Conservation (phyloP, 2,888 invertebrate genomes). For the Scaptomyza flava region DNA sequence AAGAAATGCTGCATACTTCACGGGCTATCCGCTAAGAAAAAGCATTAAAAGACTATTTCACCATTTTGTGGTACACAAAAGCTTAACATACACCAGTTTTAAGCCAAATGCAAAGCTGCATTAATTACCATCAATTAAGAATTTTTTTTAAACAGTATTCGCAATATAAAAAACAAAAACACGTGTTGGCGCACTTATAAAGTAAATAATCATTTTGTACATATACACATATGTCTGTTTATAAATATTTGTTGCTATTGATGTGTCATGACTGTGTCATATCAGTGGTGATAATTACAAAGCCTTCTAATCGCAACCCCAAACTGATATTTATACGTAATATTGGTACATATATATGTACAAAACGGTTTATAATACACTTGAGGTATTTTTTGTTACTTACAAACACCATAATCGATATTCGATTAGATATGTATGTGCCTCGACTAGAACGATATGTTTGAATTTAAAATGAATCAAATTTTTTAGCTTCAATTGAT, state of each 20-base stretch:
- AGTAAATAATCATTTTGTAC: slow-evolving; percentile 11
- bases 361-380: slow-evolving; percentile 1
- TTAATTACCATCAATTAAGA: slow-evolving; percentile 20
- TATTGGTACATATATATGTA: slow-evolving; percentile 1
- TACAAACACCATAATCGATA: slow-evolving; percentile 18
- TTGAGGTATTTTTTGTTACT: background rate
- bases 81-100: background rate
- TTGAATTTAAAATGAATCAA: slow-evolving; percentile 13
- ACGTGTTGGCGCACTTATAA: slow-evolving; percentile 50
- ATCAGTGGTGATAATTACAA: slow-evolving; percentile 59
- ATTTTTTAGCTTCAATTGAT: slow-evolving; percentile 36
- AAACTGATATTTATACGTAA: slow-evolving; percentile 44
- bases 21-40: background rate
- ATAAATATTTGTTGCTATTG: background rate
- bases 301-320: slow-evolving; percentile 7
- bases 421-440: background rate
- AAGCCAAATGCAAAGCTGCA: background rate
- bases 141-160: slow-evolving; percentile 22
- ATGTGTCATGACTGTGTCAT: slow-evolving; percentile 14
- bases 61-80: background rate
- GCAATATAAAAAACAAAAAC: slow-evolving; percentile 36
- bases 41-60: background rate
- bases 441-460: slow-evolving; percentile 8
- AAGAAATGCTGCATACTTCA: slow-evolving; percentile 21
- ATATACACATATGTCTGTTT: background rate